Evolutionary conservation across 2,113 vertebrate species (phyloP).

Genomic region (Capreolus pygargus): DNA sequence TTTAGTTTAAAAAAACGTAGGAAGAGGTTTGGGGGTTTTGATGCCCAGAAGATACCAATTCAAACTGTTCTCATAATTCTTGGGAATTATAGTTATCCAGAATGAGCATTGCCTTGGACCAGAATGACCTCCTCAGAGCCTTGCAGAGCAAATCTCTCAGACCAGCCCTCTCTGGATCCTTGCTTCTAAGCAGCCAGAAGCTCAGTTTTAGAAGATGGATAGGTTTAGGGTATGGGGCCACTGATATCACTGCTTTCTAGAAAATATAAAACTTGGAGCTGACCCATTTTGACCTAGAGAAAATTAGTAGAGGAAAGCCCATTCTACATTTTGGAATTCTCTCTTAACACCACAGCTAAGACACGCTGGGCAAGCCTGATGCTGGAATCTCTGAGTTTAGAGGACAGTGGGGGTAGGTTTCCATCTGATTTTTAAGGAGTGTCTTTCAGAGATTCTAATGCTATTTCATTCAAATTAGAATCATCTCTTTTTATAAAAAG

Average conservation of each 20-base stretch:
- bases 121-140: background rate
- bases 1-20: background rate
- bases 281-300: background rate
- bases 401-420: background rate
- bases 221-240: background rate
- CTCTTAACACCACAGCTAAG: background rate
- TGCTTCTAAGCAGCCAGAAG: background rate
- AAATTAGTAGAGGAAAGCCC: background rate
- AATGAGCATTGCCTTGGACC: background rate
- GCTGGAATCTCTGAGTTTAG: background rate
- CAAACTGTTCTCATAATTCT: background rate
- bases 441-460: background rate
- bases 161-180: background rate
- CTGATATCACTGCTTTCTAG: background rate
- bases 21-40: background rate
- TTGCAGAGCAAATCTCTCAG: background rate
- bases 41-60: background rate
- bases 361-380: background rate
- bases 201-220: background rate
- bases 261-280: background rate
- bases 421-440: background rate
- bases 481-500: slow-evolving; percentile 5
- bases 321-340: background rate
- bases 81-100: background rate
- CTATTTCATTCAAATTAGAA: background rate